Evolutionary conservation across 2,888 invertebrate species (phyloP).

Genomic region (Pandemis corylana): DNA sequence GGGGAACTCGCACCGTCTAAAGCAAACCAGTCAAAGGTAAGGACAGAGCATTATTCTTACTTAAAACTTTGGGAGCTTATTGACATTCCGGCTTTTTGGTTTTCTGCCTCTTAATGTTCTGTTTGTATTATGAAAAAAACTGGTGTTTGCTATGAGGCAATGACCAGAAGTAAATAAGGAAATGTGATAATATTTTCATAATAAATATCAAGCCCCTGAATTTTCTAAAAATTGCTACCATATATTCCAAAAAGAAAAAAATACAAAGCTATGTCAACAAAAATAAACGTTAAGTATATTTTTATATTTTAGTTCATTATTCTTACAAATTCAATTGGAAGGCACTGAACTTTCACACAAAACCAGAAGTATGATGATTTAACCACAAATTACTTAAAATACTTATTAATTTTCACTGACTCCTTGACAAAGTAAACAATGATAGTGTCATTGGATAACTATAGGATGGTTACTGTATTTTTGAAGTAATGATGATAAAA

Average conservation of each 20-base stretch:
- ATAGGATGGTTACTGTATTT: no score
- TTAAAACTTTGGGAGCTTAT: slow-evolving; percentile 20
- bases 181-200: neutral
- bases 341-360: no score
- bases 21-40: slow-evolving; percentile 28
- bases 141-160: neutral
- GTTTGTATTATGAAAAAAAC: neutral
- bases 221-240: neutral
- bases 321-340: no score
- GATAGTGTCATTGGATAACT: no score
- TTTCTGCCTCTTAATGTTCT: neutral
- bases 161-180: neutral
- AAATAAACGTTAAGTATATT: neutral
- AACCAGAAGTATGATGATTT: no score
- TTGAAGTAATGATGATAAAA: no score
- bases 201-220: neutral
- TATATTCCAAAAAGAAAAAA: neutral
- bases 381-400: no score
- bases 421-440: no score
- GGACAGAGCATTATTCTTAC: slow-evolving; percentile 11
- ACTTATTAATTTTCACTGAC: no score
- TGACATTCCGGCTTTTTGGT: slow-evolving; percentile 19
- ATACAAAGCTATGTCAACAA: neutral
- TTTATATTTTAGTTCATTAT: no score
- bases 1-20: slow-evolving; percentile 12